These are phyloP conservation scores for Formica aserva DNA, from an alignment of 2,888 invertebrate species.

Conservation along the genomic window DNA sequence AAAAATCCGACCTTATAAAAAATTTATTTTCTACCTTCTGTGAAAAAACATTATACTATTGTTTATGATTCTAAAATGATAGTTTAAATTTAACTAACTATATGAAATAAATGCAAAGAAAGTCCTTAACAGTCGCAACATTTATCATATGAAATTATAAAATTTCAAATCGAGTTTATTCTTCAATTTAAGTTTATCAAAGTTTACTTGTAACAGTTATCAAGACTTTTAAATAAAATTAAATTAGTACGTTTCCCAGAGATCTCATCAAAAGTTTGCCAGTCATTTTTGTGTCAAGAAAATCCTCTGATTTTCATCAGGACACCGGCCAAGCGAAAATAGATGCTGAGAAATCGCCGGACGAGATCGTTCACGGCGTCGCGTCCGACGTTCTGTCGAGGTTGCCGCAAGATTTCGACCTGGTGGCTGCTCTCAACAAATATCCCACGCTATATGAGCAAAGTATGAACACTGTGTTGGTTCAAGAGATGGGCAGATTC, in stretches of 20 bases:
- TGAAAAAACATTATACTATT: neutral
- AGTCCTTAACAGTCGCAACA: neutral
- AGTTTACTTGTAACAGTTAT: neutral
- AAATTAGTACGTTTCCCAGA: neutral
- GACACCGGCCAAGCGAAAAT: constrained; percentile 88
- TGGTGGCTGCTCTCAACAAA: constrained; percentile 89
- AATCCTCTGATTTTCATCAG: constrained; percentile 83
- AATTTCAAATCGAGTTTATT: neutral
- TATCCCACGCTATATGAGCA: constrained; percentile 93
- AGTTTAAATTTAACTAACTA: constrained; percentile 18
- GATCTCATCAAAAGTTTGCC: neutral
- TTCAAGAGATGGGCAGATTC: constrained; percentile 94
- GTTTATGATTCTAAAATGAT: neutral
- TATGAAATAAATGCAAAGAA: neutral
- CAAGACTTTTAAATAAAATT: neutral
- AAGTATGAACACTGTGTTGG: constrained; percentile 97
- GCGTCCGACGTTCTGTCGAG: constrained; percentile 92
- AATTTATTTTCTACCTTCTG: neutral
- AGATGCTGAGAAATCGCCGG: constrained; percentile 89
- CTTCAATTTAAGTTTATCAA: constrained; percentile 12
- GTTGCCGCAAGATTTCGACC: constrained; percentile 91
- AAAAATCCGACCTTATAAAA: neutral
- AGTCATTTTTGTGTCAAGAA: neutral
- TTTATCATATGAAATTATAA: neutral
- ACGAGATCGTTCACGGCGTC: constrained; percentile 93